Conservation (phyloP, 2,888 invertebrate species). For the Acrocyrtus sp. region DNA sequence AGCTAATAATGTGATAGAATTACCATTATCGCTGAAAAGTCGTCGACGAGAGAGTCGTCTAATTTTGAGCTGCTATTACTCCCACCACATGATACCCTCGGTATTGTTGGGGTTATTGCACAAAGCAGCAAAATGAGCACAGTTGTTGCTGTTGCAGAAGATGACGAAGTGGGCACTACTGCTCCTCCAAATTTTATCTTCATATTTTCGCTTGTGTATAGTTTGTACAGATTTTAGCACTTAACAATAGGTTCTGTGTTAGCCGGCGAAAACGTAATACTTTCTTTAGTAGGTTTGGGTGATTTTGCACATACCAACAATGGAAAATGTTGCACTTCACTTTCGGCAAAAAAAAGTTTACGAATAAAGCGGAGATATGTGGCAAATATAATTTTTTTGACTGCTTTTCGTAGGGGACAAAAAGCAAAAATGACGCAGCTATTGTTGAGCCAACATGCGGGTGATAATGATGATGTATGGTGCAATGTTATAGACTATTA, state of each 20-base stretch:
- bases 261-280: background rate
- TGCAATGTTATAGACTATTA: no score
- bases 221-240: no score
- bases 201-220: no score
- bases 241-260: no score
- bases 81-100: constrained; percentile 11
- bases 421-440: background rate
- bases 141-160: constrained; percentile 6
- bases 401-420: no score
- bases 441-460: no score
- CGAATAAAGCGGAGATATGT: no score
- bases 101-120: constrained; percentile 19
- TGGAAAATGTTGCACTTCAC: background rate
- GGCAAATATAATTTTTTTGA: no score
- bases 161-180: no score
- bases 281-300: background rate
- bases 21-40: background rate
- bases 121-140: constrained; percentile 35
- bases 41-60: background rate
- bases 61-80: constrained; percentile 1
- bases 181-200: no score
- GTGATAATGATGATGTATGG: no score
- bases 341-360: no score
- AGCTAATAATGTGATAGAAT: background rate
- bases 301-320: background rate